phyloP scores from a whole-genome alignment of 2,888 invertebrate genomes.

The Leucania comma region DNA sequence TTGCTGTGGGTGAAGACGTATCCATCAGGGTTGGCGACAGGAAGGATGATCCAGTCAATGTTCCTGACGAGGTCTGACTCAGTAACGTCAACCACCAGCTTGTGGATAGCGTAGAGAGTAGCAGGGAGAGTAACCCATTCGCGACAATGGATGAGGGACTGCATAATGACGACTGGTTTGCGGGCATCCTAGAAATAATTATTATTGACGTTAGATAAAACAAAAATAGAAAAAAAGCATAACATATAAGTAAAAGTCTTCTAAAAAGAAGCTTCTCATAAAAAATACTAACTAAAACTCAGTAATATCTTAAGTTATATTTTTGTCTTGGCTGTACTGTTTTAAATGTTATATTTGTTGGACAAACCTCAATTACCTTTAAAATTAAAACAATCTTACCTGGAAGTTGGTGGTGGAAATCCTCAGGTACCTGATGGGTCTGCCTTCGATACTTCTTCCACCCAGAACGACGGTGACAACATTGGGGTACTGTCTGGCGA shows the following conservation, averaged over 20 bases:
- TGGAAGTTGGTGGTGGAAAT: slow-evolving; percentile 89
- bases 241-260: no score
- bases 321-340: neutral
- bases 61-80: slow-evolving; percentile 88
- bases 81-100: slow-evolving; percentile 90
- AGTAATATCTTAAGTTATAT: neutral
- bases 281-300: no score
- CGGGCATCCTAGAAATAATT: slow-evolving; percentile 70
- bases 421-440: slow-evolving; percentile 90
- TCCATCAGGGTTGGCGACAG: slow-evolving; percentile 93
- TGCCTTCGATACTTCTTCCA: slow-evolving; percentile 90
- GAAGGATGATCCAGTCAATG: slow-evolving; percentile 92
- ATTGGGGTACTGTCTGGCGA: slow-evolving; percentile 75
- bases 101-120: slow-evolving; percentile 92
- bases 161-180: slow-evolving; percentile 90
- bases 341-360: neutral
- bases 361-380: no score
- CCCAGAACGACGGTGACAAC: slow-evolving; percentile 79
- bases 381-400: slow-evolving; percentile 63
- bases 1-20: slow-evolving; percentile 91
- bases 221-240: neutral
- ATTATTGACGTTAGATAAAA: neutral
- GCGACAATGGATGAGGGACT: slow-evolving; percentile 92
- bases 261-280: neutral
- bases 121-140: slow-evolving; percentile 93